These are phyloP conservation scores for Prostheceraeus crozeri DNA, from an alignment of 2,888 invertebrate species.

Conservation along the genomic window DNA sequence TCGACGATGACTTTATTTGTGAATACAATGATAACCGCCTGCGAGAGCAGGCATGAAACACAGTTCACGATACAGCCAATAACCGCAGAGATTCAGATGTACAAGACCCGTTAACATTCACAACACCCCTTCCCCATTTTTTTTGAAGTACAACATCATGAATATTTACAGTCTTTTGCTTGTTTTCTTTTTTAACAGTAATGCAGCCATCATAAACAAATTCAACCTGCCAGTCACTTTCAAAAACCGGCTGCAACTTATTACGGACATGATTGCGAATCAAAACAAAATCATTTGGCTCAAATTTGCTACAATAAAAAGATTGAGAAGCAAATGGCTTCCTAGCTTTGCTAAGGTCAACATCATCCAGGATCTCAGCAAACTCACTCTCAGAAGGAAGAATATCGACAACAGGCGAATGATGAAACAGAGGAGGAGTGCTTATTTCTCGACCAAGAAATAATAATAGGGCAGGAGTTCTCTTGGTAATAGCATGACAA, in stretches of 20 bases:
- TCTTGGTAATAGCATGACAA: not conserved
- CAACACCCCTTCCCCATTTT: constrained; percentile 25
- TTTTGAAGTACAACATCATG: constrained; percentile 23
- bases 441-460: constrained; percentile 13
- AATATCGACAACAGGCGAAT: not conserved
- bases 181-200: constrained; percentile 18
- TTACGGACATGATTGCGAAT: constrained; percentile 17
- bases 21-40: no score
- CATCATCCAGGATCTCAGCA: constrained; percentile 2
- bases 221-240: constrained; percentile 25
- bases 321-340: no score
- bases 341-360: not conserved
- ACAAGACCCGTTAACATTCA: no score
- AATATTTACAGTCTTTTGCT: constrained; percentile 22
- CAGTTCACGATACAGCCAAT: no score
- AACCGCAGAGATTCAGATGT: no score
- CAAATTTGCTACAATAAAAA: no score
- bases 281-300: not conserved
- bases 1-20: no score
- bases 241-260: constrained; percentile 24
- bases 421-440: not conserved
- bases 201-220: constrained; percentile 13
- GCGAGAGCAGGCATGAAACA: no score
- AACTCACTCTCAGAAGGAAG: constrained; percentile 3
- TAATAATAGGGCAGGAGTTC: constrained; percentile 14